These are phyloP conservation scores for Equus quagga DNA, from an alignment of 2,113 vertebrate genomes.

Conservation along the genomic window DNA sequence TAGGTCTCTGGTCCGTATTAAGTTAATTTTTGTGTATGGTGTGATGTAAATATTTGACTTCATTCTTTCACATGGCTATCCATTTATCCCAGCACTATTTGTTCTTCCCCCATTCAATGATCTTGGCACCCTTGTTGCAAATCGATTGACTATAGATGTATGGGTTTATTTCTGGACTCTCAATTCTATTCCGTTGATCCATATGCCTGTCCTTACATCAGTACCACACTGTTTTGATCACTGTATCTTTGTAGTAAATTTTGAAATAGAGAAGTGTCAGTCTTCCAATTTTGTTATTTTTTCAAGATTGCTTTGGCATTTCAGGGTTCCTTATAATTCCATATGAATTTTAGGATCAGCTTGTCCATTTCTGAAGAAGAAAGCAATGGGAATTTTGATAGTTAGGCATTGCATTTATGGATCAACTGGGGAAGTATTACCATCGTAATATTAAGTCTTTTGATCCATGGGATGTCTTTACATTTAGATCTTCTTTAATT, in stretches of 20 bases:
- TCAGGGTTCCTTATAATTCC: background rate
- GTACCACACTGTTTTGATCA: background rate
- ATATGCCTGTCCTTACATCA: background rate
- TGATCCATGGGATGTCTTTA: background rate
- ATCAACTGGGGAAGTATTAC: background rate
- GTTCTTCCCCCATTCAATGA: background rate
- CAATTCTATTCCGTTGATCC: background rate
- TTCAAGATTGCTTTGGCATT: background rate
- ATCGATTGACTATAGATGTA: background rate
- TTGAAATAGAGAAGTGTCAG: background rate
- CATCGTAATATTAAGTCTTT: background rate
- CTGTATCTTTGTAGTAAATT: background rate
- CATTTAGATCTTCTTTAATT: background rate
- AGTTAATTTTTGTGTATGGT: background rate
- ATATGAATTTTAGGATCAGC: background rate
- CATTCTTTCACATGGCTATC: background rate
- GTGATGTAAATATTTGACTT: background rate
- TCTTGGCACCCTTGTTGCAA: background rate
- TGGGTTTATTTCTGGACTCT: background rate
- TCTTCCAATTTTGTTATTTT: background rate
- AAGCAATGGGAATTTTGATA: background rate
- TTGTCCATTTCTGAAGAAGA: background rate
- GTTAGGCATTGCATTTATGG: background rate
- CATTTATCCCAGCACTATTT: background rate
- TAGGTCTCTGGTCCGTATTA: background rate